Base-by-base conservation (phyloP, 2,888 invertebrate species). In the Agriopis aurantiaria region DNA sequence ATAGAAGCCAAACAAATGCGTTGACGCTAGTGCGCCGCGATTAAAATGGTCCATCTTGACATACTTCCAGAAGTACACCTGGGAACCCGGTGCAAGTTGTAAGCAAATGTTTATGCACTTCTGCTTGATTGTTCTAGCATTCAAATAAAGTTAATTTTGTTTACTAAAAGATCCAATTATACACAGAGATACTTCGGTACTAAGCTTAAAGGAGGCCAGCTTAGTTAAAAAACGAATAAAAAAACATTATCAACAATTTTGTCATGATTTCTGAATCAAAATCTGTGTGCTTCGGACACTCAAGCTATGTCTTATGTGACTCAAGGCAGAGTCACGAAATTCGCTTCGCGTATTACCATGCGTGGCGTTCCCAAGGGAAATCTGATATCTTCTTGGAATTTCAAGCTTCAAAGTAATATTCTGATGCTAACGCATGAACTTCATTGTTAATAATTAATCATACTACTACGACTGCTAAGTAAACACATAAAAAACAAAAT, bases 11-110 rank as follows among this genome's bases (percentile, higher is more conserved):
- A 58, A 41, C 65, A 82, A 85, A 80, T 83, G 81, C 75, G 61
- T 73, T 41, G 45, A 65, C 65, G 57, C 23, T 71, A 66, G 48
- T 55, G 53, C 58, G 80, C 77, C 82, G 75, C 79, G 84, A 83
- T 85, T 84, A 81, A 85, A 86, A 82, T 80, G 78, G 75, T 76
- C 75, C 85, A 82, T 85, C 88, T 88, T 90, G 90, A 90, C 89
- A 89, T 77, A 88, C 78, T 88, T 88, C 76, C 78, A 73, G 46
- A 55, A 81, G 81, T 78, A 81, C 80, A 87, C 85, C 87, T 88
- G 81, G 75, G 76, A 77, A 65, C 62, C 33, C 17, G 75, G 69
- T 69, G 51, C 69, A 79, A 79, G 62, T 45, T 33, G 77, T 9
- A 60, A 73, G 73, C 61, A 69, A 62, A 45, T n/a, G 63, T 74